phyloP scores from a whole-genome alignment of 2,888 invertebrate species.

The Melieria omissa region DNA sequence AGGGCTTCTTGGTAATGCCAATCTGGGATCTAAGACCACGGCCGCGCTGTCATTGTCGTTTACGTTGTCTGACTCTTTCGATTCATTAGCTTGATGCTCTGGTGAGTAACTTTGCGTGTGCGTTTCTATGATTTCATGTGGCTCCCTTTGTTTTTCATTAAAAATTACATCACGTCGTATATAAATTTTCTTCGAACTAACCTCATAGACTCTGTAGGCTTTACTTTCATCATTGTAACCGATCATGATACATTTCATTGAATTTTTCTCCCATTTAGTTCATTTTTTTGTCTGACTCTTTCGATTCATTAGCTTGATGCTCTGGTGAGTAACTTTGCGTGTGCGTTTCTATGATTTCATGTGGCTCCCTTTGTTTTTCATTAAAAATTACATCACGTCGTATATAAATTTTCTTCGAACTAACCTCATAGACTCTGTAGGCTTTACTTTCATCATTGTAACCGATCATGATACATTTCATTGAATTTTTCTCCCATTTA shows the following conservation, averaged over 20 bases:
- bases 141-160: conserved; percentile 6
- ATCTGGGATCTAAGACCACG: background rate
- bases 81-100: conserved; percentile 1
- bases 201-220: conserved; percentile 14
- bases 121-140: conserved; percentile 6
- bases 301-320: no score
- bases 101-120: background rate
- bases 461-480: conserved; percentile 22
- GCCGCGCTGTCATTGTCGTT: background rate
- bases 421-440: conserved; percentile 19
- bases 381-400: conserved; percentile 27
- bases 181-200: background rate
- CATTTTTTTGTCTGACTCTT: background rate
- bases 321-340: no score
- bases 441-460: conserved; percentile 23
- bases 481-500: conserved; percentile 22
- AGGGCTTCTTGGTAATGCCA: conserved; percentile 17
- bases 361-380: conserved; percentile 1
- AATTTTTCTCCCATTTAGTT: no score
- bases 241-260: no score
- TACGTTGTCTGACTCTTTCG: background rate
- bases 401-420: background rate
- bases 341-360: background rate
- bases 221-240: no score
- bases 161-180: conserved; percentile 10